A percentile compares a stretch with the other conserved stretches of the same genome.
These are phyloP conservation scores for Hafferia zeledoni DNA, from an alignment of 2,797 vertebrate genomes.

Conservation along the genomic window DNA sequence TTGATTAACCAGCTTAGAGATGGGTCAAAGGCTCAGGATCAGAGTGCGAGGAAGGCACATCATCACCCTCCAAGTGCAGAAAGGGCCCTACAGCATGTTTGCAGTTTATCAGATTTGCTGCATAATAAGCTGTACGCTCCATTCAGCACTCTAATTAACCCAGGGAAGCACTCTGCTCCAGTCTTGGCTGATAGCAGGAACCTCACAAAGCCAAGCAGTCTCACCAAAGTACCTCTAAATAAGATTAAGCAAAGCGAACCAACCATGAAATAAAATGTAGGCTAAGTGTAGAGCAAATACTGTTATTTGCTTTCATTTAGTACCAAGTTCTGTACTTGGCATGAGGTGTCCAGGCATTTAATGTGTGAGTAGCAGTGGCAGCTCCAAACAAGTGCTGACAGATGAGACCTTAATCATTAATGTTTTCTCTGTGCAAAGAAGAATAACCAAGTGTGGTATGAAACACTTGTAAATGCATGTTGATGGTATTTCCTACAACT, in stretches of 20 bases:
- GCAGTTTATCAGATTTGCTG: slow-evolving; percentile 38
- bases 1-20: slow-evolving; percentile 46
- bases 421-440: not conserved
- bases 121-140: not conserved
- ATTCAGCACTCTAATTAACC: slow-evolving; percentile 47
- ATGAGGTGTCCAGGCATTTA: not conserved
- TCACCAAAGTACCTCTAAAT: slow-evolving; percentile 44
- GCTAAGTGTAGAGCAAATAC: not conserved
- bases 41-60: not conserved
- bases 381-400: not conserved
- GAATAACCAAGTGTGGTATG: not conserved
- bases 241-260: slow-evolving; percentile 37
- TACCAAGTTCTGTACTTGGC: not conserved
- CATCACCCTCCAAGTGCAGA: slow-evolving; percentile 15
- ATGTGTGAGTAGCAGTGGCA: not conserved
- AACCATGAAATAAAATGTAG: slow-evolving; percentile 47
- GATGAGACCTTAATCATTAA: not conserved
- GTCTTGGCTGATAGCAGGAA: slow-evolving; percentile 30
- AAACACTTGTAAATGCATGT: not conserved
- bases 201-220: slow-evolving; percentile 34
- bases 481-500: not conserved
- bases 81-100: not conserved
- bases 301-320: slow-evolving; percentile 8
- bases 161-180: not conserved
- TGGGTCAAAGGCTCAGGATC: slow-evolving; percentile 14